Evolutionary conservation across 1,140 invertebrate species (phyloP), one percentile per base, ranked within the genome.

Genomic region (Halesus radiatus): DNA sequence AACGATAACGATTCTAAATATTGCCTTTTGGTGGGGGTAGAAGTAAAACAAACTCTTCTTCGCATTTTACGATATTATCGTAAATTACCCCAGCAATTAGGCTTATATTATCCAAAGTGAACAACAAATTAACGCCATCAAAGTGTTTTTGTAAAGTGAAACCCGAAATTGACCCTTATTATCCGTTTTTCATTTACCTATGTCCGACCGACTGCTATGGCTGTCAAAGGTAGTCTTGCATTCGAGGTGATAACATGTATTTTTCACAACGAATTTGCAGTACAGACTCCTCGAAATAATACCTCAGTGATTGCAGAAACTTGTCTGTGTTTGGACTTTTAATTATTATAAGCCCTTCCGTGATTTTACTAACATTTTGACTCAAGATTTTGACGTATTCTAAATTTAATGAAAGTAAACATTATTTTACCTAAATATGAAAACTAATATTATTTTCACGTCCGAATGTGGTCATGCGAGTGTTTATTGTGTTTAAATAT

Each of bases 211-310:
- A 18, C 66, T n/a, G 22, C 66, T 23, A 78, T 78, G 76, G 22
- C 76, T 78, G 76, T 78, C 76, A 78, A 78, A 78, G 32, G 50
- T 72, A 26, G 53, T 58, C 50, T 32, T 54, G 54, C 76, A 18
- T 72, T 72, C 66, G 76, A 56, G 29, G 52, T 70, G 76, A 78
- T 37, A 78, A 78, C 76, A 78, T 72, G 64, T 70, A 56, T 58
- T 70, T 72, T 78, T 53, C 23, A 37, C 50, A 23, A 1, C 37
- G 23, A 56, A 78, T 78, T 54, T 56, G 52, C 62, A 26, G 70
- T 56, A 70, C 56, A 78, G 62, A 52, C 62, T 77, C 76, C 20
- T 22, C 50, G 26, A 77, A 58, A 58, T 22, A 76, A 76, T 18
- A 58, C 10, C n/a, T 62, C 32, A 13, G 56, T 76, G 29, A 76